Evolutionary conservation across 2,113 vertebrate genomes (phyloP).

Genomic region (Calonectris borealis): DNA sequence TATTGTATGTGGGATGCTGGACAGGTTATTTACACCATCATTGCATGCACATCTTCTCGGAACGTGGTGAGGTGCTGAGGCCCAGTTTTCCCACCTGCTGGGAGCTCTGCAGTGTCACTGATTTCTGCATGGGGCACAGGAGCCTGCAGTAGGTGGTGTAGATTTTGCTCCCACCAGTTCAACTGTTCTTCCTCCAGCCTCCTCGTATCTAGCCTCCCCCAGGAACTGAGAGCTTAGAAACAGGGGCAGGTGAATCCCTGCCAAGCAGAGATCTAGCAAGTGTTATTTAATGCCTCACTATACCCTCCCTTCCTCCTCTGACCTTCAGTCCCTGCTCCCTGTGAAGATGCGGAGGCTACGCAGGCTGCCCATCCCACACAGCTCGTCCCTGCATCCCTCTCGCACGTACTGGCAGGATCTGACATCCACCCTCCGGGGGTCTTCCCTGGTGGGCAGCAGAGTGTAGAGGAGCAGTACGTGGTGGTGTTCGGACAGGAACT

Average conservation of each 20-base stretch:
- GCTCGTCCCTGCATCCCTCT: not conserved
- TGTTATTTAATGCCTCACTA: not conserved
- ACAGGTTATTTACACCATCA: not conserved
- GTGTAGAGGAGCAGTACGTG: not conserved
- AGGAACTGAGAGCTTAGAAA: not conserved
- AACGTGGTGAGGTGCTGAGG: not conserved
- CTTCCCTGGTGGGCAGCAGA: not conserved
- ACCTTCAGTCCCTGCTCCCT: not conserved
- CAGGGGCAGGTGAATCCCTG: not conserved
- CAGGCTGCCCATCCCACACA: not conserved
- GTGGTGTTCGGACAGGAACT: not conserved
- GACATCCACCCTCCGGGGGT: accelerated
- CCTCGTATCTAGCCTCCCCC: not conserved
- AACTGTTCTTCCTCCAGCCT: not conserved
- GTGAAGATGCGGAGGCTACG: not conserved
- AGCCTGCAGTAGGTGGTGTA: not conserved
- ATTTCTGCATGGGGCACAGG: not conserved
- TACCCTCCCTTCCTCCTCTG: not conserved
- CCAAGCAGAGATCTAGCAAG: not conserved
- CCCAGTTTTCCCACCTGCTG: not conserved
- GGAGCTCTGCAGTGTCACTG: not conserved
- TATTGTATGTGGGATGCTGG: not conserved
- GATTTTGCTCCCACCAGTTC: not conserved
- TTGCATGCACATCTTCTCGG: not conserved
- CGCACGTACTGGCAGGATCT: not conserved